Evolutionary conservation across 2,888 invertebrate species (phyloP).

Genomic region (Nemoura dubitans): DNA sequence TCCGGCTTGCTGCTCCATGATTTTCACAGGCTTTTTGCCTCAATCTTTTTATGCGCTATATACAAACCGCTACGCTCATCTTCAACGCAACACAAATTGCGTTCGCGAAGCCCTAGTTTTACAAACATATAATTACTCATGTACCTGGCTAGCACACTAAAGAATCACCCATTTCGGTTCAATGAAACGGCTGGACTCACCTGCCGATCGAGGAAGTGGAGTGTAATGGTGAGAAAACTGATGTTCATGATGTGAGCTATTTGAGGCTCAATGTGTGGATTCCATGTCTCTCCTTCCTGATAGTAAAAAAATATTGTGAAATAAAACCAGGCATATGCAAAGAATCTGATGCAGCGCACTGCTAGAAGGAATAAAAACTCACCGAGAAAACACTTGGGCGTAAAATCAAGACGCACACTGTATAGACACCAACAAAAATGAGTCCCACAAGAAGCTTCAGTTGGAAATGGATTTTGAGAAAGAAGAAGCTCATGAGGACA

Average conservation of each 20-base stretch:
- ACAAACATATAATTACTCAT: too few relatives aligned
- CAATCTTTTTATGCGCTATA: too few relatives aligned
- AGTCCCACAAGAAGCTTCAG: conserved; percentile 79
- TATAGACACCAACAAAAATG: conserved; percentile 71
- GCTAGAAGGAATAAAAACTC: conserved; percentile 52
- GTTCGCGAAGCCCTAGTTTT: too few relatives aligned
- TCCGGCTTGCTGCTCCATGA: too few relatives aligned
- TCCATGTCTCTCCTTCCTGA: conserved; percentile 72
- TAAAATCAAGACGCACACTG: conserved; percentile 73
- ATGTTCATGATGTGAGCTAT: conserved; percentile 79
- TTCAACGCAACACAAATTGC: too few relatives aligned
- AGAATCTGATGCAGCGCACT: not conserved
- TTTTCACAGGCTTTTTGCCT: too few relatives aligned
- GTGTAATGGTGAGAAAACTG: conserved; percentile 75
- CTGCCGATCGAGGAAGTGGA: conserved; percentile 88
- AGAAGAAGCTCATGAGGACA: conserved; percentile 77
- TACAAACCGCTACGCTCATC: too few relatives aligned
- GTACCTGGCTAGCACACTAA: too few relatives aligned
- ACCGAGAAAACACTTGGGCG: conserved; percentile 66
- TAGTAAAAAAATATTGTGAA: conserved; percentile 56
- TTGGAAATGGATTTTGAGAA: conserved; percentile 84
- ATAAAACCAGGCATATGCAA: not conserved
- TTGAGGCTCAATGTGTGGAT: conserved; percentile 73
- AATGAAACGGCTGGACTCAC: too few relatives aligned
- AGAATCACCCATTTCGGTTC: too few relatives aligned